Evolutionary conservation across 2,797 vertebrate species (phyloP), one percentile per base, ranked within the genome.

Genomic region (Sebastes alutus): DNA sequence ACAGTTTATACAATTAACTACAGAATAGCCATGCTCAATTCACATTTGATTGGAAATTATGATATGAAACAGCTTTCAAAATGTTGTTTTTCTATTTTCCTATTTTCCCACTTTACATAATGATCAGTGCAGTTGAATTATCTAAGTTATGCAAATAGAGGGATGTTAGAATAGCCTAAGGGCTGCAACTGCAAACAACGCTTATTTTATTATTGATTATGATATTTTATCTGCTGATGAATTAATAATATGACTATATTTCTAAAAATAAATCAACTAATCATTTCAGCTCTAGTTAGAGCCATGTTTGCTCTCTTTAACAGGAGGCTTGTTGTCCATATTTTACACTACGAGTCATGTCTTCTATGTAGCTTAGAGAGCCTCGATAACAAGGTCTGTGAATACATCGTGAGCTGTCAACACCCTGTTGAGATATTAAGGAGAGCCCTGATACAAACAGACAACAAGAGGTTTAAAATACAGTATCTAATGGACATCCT

Each of bases 391-490:
- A 80, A 30, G 13, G 66, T 78, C 38, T 72, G 70, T 66, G 59
- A 83, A 77, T 69, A 77, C 64, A 68, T 38, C 70, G 54, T 67
- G 29, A 71, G 62, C 73, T 81, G 78, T 38, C 80, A 63, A 63
- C 78, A 80, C 65, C 72, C 38, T 69, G 62, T 32, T 77, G 30
- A 84, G 33, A 52, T 55, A 23, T 72, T 30, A 49, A 27, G 13
- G 73, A 54, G 18, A 54, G 49, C 49, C 20, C 49, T 62, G 52
- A 85, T 66, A 29, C 32, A 80, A 82, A 63, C 64, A 33, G 82
- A 85, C 77, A 85, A 16, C 65, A 52, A 62, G 60, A 70, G 65
- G 42, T 78, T 66, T 42, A 71, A 77, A 64, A 46, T 32, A 13
- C 29, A 33, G 46, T 52, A 16, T 77, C 46, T 67, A 32, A 85